These are phyloP conservation scores for Ophiodon elongatus DNA, from an alignment of 2,113 vertebrate species.

Conservation along the genomic window DNA sequence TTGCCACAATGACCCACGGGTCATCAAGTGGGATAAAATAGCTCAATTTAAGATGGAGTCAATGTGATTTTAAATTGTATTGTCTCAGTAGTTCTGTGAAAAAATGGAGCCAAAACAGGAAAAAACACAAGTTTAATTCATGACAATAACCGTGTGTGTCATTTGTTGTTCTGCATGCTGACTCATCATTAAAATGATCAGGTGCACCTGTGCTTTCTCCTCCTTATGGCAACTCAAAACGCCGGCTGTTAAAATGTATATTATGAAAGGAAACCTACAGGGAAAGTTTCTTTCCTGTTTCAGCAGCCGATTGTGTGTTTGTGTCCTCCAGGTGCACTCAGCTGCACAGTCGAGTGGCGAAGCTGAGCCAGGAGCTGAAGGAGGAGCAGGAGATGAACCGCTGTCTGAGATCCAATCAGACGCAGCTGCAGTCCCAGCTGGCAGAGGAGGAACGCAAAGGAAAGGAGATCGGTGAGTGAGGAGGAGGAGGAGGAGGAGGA, in stretches of 20 bases:
- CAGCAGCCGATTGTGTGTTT: not conserved
- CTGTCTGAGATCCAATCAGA: conserved; percentile 93
- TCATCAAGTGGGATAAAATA: too few species aligned
- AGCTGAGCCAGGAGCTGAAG: conserved; percentile 92
- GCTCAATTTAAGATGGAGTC: too few species aligned
- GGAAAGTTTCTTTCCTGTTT: too few species aligned
- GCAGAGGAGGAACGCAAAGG: conserved; percentile 90
- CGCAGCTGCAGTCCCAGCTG: conserved; percentile 90
- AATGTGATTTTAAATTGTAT: too few species aligned
- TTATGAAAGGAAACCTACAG: not conserved
- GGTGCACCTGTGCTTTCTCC: too few species aligned
- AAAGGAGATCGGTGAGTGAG: conserved; percentile 84
- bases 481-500: not conserved
- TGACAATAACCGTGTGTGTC: not conserved
- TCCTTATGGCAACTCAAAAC: not conserved
- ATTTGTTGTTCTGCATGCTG: not conserved
- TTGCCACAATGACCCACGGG: too few species aligned
- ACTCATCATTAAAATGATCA: not conserved
- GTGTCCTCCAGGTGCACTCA: conserved; percentile 87
- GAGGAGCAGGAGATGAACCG: conserved; percentile 99
- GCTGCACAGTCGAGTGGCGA: conserved; percentile 88
- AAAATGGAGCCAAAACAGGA: too few species aligned
- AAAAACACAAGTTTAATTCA: not conserved
- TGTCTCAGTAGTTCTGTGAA: too few species aligned
- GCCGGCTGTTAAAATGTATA: not conserved